Conservation (phyloP, 2,888 invertebrate species). For the Exephanes ischioxanthus region DNA sequence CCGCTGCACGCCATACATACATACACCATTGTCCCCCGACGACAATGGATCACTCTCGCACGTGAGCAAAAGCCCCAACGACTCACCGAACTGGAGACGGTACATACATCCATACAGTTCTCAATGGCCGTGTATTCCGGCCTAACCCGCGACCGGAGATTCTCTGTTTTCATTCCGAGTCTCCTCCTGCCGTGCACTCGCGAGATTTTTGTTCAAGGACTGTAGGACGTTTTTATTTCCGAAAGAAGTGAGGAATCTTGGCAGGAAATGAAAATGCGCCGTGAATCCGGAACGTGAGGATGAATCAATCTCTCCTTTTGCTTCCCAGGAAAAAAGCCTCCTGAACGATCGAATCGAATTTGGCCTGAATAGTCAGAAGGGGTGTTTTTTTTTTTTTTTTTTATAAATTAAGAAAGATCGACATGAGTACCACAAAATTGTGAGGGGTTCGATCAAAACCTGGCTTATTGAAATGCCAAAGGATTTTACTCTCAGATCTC, state of each 20-base stretch:
- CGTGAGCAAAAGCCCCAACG: slow-evolving; percentile 74
- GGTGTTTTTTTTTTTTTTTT: background rate
- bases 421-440: background rate
- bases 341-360: background rate
- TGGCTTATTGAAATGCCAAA: too few species aligned
- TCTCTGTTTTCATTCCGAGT: slow-evolving; percentile 47
- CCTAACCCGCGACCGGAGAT: slow-evolving; percentile 53
- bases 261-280: slow-evolving; percentile 31
- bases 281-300: slow-evolving; percentile 25
- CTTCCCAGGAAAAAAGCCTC: background rate
- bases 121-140: slow-evolving; percentile 39
- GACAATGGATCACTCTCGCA: slow-evolving; percentile 81
- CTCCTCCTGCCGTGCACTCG: slow-evolving; percentile 53
- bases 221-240: slow-evolving; percentile 18
- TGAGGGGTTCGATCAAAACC: too few species aligned
- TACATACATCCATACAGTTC: slow-evolving; percentile 41
- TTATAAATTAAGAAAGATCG: background rate
- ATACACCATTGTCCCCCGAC: slow-evolving; percentile 77
- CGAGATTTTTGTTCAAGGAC: slow-evolving; percentile 57
- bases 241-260: slow-evolving; percentile 18
- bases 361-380: background rate
- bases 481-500: too few species aligned
- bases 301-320: background rate
- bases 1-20: slow-evolving; percentile 37
- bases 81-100: slow-evolving; percentile 73